phyloP scores from a whole-genome alignment of 2,797 vertebrate species.

The Dicrostonyx torquatus region DNA sequence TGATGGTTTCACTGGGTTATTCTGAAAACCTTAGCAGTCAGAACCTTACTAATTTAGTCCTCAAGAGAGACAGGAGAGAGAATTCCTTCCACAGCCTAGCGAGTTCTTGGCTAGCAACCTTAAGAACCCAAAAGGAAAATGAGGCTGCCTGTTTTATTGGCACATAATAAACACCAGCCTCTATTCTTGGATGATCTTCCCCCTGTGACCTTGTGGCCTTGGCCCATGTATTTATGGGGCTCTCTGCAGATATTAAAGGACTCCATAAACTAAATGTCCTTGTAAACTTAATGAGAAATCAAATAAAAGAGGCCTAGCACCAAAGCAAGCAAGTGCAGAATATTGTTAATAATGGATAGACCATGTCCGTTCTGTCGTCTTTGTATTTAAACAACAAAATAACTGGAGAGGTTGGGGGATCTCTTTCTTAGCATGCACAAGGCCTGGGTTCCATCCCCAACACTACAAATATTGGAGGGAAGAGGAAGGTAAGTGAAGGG shows the following conservation, averaged over 20 bases:
- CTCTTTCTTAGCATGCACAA: background rate
- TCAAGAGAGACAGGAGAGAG: constrained; percentile 30
- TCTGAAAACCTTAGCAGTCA: constrained; percentile 45
- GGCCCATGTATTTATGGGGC: background rate
- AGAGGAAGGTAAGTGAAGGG: background rate
- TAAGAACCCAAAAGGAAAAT: constrained; percentile 41
- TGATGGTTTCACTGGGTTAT: background rate
- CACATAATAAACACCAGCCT: constrained; percentile 23
- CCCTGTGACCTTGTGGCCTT: background rate
- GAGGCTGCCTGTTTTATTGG: constrained; percentile 42
- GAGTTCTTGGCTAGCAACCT: constrained; percentile 16
- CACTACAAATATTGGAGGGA: background rate
- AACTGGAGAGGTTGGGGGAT: background rate
- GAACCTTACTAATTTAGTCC: constrained; percentile 6
- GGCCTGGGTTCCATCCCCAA: background rate
- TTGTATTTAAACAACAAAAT: constrained; percentile 41
- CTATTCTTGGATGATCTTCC: background rate
- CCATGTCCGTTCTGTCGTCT: constrained; percentile 7
- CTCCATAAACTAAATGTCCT: constrained; percentile 51
- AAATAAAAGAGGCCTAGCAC: constrained; percentile 50
- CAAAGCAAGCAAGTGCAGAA: constrained; percentile 27
- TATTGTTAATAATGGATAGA: background rate
- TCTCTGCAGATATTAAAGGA: constrained; percentile 57
- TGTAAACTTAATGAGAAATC: constrained; percentile 61
- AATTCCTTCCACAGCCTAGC: background rate